Conservation (phyloP, 2,888 invertebrate genomes). For the Sycophila texana region DNA sequence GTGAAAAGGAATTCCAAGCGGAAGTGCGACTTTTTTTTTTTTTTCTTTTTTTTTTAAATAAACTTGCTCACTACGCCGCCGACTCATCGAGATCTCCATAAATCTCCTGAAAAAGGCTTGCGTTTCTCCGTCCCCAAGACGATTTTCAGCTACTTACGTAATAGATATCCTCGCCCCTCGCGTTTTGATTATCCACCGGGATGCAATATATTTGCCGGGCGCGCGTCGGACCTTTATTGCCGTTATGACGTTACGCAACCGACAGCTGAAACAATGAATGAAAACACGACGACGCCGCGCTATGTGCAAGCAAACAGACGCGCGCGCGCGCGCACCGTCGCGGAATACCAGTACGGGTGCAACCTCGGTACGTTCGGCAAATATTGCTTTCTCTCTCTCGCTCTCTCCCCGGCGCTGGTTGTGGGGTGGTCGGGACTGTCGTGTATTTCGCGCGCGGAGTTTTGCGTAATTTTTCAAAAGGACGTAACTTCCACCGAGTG, state of each 20-base stretch:
- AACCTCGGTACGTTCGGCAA: slow-evolving; percentile 18
- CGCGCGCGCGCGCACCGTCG: not conserved
- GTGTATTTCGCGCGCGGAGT: not conserved
- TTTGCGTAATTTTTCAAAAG: slow-evolving; percentile 50
- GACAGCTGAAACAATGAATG: slow-evolving; percentile 25
- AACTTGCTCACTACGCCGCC: no score
- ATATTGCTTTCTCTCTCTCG: slow-evolving; percentile 2
- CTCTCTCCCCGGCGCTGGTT: not conserved
- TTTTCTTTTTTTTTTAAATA: no score
- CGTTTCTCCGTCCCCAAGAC: no score
- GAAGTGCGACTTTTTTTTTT: no score
- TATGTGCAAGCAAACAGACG: not conserved
- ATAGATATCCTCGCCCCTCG: not conserved
- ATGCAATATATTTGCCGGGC: slow-evolving; percentile 23
- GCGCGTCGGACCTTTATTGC: slow-evolving; percentile 26
- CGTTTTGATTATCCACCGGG: slow-evolving; percentile 28
- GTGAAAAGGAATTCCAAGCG: no score
- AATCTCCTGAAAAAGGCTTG: no score
- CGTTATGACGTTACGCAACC: slow-evolving; percentile 22
- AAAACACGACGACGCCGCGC: slow-evolving; percentile 2
- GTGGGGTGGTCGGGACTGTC: not conserved
- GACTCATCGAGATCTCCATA: no score
- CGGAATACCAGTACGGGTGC: not conserved
- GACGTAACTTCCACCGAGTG: slow-evolving; percentile 3
- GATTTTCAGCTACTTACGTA: not conserved